Conservation (phyloP, 2,113 vertebrate genomes). For the Gila orcuttii region DNA sequence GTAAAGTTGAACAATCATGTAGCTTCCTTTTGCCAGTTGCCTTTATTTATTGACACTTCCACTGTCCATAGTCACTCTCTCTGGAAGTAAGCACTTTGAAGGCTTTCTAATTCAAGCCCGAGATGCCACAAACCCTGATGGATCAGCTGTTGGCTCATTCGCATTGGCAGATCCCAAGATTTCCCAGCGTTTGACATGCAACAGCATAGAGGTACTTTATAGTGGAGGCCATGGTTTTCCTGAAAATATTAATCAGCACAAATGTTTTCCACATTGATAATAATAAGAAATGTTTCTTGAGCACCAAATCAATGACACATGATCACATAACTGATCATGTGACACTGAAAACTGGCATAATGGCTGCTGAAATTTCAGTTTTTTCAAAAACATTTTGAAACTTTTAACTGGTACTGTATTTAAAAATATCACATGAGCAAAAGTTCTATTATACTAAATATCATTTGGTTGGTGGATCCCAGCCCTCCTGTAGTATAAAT, state of each 20-base stretch:
- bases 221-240: neutral
- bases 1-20: neutral
- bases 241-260: neutral
- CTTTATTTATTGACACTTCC: neutral
- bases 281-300: neutral
- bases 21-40: neutral
- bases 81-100: constrained; percentile 67
- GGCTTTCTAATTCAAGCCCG: constrained; percentile 86
- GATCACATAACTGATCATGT: neutral
- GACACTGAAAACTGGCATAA: neutral
- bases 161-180: constrained; percentile 61
- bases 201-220: constrained; percentile 7
- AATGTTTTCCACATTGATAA: neutral
- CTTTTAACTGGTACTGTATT: neutral
- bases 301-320: neutral
- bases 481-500: neutral
- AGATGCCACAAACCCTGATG: constrained; percentile 65
- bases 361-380: neutral
- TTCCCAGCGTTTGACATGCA: constrained; percentile 78
- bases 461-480: neutral
- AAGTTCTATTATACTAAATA: neutral
- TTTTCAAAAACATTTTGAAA: neutral
- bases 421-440: neutral
- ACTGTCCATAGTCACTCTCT: constrained; percentile 52
- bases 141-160: constrained; percentile 78